A percentile compares a stretch with the other conserved stretches of the same genome.
Conservation (phyloP, 2,888 invertebrate species). For the Ceratothoa steindachneri region DNA sequence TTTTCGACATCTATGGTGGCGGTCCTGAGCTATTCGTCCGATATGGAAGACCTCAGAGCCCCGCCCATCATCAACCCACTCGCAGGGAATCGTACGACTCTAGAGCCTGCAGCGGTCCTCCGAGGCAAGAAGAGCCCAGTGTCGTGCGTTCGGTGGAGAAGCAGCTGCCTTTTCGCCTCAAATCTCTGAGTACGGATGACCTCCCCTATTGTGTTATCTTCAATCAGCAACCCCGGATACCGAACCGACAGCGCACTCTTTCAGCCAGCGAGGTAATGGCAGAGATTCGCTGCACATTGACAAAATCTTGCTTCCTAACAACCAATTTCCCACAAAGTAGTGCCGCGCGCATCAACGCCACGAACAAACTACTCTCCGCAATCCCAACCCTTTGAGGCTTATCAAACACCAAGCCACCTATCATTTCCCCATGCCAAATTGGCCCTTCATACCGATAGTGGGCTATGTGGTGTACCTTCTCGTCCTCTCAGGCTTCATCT, state of each 20-base stretch:
- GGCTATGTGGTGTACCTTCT: no score
- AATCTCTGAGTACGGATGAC: conserved; percentile 35
- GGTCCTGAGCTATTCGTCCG: conserved; percentile 68
- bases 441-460: no score
- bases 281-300: no score
- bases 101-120: no score
- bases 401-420: no score
- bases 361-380: no score
- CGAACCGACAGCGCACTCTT: conserved; percentile 28
- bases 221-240: background rate
- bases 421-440: no score
- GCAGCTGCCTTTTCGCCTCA: conserved; percentile 17
- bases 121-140: background rate
- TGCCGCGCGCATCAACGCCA: no score
- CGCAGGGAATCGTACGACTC: background rate
- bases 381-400: no score
- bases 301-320: no score
- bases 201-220: conserved; percentile 11
- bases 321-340: no score
- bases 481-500: no score
- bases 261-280: conserved; percentile 38
- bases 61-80: background rate
- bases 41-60: conserved; percentile 32
- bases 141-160: background rate
- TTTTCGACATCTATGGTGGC: conserved; percentile 79